Conservation (phyloP, 1,140 invertebrate genomes). For the Halyomorpha halys region DNA sequence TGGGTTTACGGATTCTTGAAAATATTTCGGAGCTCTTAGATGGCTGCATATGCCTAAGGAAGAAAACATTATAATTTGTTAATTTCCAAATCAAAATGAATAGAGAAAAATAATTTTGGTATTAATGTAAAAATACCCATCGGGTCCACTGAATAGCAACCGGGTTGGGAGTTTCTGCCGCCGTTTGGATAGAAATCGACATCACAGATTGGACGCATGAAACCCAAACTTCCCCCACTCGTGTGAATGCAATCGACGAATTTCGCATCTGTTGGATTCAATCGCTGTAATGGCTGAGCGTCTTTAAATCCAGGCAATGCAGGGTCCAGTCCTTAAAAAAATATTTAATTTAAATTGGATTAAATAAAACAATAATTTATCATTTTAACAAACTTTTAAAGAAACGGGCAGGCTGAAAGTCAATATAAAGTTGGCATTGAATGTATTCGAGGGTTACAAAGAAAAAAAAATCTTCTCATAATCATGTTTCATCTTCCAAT, state of each 20-base stretch:
- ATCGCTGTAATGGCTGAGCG: conserved; percentile 29
- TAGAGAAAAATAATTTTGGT: too few species aligned
- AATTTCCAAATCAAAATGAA: too few species aligned
- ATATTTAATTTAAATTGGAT: not conserved
- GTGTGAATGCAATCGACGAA: conserved; percentile 51
- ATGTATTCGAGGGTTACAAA: too few species aligned
- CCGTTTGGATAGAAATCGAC: conserved; percentile 53
- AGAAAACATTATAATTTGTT: too few species aligned
- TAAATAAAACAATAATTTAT: not conserved
- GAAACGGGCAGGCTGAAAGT: too few species aligned
- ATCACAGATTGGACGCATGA: conserved; percentile 40
- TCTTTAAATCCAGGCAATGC: conserved; percentile 36
- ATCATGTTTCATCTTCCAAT: too few species aligned
- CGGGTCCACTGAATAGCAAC: conserved; percentile 38
- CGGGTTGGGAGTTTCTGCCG: conserved; percentile 46
- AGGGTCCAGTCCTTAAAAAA: conserved; percentile 32
- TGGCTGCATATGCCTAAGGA: too few species aligned
- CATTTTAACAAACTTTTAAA: not conserved
- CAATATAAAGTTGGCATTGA: too few species aligned
- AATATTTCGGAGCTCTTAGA: too few species aligned
- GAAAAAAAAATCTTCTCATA: too few species aligned
- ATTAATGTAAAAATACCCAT: too few species aligned
- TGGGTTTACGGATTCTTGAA: too few species aligned
- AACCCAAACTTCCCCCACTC: conserved; percentile 43
- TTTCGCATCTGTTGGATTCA: conserved; percentile 36